Evolutionary conservation across 2,888 invertebrate species (phyloP).

Genomic region (Rhimphoctona megacephalus): DNA sequence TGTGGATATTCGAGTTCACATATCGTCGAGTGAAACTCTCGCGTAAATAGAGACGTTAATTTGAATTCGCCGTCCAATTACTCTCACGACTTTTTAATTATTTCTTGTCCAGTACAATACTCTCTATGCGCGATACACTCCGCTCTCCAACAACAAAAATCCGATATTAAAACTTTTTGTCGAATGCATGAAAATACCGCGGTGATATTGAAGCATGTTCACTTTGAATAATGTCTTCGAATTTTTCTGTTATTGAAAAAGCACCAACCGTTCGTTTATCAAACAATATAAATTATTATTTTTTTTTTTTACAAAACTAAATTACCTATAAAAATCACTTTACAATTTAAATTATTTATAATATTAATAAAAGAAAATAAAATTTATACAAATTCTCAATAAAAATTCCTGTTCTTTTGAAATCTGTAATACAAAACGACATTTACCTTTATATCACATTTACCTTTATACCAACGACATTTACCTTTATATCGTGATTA

Average conservation of each 20-base stretch:
- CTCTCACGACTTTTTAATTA: slow-evolving; percentile 59
- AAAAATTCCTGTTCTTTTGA: neutral
- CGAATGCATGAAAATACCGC: neutral
- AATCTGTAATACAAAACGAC: neutral
- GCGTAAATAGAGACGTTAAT: slow-evolving; percentile 31
- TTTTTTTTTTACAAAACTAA: neutral
- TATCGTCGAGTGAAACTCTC: slow-evolving; percentile 13
- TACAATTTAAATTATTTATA: too few species aligned
- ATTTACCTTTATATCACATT: neutral
- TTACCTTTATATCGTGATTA: neutral
- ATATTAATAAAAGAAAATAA: too few species aligned
- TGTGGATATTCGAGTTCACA: slow-evolving; percentile 15
- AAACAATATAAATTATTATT: neutral
- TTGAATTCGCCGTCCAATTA: slow-evolving; percentile 63
- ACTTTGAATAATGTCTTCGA: neutral
- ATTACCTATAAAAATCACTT: too few species aligned
- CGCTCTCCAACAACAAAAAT: slow-evolving; percentile 1
- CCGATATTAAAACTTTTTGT: slow-evolving; percentile 17
- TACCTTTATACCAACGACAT: neutral
- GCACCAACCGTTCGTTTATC: neutral
- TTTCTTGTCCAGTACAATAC: slow-evolving; percentile 35
- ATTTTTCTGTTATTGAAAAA: neutral
- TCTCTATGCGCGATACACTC: neutral
- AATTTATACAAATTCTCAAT: neutral
- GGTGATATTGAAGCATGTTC: neutral